Evolutionary conservation across 2,113 vertebrate genomes (phyloP), one percentile per base, ranked within the genome.

Genomic region (Tychaedon coryphoeus): DNA sequence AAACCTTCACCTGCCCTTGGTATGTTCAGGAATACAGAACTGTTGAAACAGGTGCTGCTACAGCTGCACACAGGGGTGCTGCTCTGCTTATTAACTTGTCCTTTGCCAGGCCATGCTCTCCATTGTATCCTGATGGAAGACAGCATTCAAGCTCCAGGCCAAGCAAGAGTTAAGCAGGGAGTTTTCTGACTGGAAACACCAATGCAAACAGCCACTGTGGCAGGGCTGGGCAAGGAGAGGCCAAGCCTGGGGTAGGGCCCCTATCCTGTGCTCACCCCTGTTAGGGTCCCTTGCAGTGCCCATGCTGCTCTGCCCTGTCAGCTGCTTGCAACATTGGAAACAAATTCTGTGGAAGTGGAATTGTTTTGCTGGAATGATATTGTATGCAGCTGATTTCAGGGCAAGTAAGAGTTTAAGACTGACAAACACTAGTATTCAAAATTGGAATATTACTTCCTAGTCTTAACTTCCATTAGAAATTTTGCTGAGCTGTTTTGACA

Each of bases 1-100:
- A 85, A 93, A 10, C 56, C 54, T 79, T 95, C 67, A 54, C 85
- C 83, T 83, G 80, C 51, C 66, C 61, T 31, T 28, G 7, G 6
- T 33, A 4, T 9, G 26, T 23, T 79, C 54, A 80, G 90, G 64
- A 79, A 50, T 15, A 79, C 24, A 40, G 71, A 62, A 28, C 74
- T 90, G 87, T 95, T 95, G 94, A 42, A 94, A 83, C 94, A 95
- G 91, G 84, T 92, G 93, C 77, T 76, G 84, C 82, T 43, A 20
- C 74, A 62, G 87, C 92, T 85, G 90, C 76, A 18, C 0, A 3
- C 54, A 3, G 16, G 62, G 34, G 12, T 28, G 29, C 29, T 1
- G 8, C 60, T 43, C 53, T 0, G 0, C 65, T 65, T n/a, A 19
- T 50, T 95, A 88, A 73, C 82, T 16, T 58, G 53, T 28, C 5